A percentile compares a stretch with the other conserved stretches of the same genome.
These are phyloP conservation scores for Ditula angustiorana DNA, from an alignment of 2,888 invertebrate species.

Conservation along the genomic window DNA sequence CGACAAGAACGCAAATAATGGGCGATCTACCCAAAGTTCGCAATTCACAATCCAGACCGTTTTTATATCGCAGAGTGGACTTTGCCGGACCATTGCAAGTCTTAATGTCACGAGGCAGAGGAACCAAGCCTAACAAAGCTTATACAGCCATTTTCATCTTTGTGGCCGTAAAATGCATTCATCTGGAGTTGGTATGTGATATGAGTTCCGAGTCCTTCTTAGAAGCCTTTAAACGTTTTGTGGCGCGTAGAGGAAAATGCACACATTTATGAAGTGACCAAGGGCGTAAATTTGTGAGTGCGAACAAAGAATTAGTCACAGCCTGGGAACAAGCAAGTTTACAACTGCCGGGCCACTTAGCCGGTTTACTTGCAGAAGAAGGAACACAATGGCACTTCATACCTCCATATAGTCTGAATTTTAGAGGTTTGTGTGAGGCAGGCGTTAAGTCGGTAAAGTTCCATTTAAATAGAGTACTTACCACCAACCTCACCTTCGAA, in stretches of 20 bases:
- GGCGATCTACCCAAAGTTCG: constrained; percentile 4
- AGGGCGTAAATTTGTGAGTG: constrained; percentile 5
- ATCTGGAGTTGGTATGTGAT: constrained; percentile 45
- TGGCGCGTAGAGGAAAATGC: constrained; percentile 3
- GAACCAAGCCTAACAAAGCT: background rate
- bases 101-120: constrained; percentile 19
- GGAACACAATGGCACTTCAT: constrained; percentile 4
- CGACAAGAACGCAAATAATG: background rate
- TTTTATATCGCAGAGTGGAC: constrained; percentile 11
- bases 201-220: constrained; percentile 42
- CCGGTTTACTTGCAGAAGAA: background rate
- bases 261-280: constrained; percentile 13
- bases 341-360: background rate
- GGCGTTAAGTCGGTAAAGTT: constrained; percentile 18
- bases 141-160: constrained; percentile 40
- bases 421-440: background rate
- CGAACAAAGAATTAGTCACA: background rate
- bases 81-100: constrained; percentile 13
- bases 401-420: background rate
- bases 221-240: constrained; percentile 7
- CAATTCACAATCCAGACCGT: constrained; percentile 3
- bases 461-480: constrained; percentile 4
- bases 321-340: background rate
- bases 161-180: constrained; percentile 41
- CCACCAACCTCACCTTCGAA: constrained; percentile 8